Base-by-base conservation (phyloP, 2,888 invertebrate genomes). In the Andrena minutula region DNA sequence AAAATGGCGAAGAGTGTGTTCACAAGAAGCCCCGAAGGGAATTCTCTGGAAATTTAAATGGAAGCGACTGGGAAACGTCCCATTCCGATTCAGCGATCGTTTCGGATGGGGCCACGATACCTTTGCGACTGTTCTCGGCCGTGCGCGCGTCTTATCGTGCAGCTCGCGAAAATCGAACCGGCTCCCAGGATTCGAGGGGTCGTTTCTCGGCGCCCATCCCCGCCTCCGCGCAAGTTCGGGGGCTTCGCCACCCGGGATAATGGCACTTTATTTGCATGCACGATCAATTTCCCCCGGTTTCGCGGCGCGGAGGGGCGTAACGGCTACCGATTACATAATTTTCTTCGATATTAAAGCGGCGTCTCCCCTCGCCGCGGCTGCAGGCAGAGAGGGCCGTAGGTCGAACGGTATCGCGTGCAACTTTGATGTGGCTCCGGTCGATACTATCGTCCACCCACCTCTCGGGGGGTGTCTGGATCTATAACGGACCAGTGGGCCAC, bases 271-370 rank as follows among this genome's bases (percentile, higher is more conserved):
- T 92, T 92, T 91, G 92, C 92, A 92, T 92, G 90, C 89, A 88
- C 92, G 92, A 91, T 92, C 92, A 90, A 90, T 91, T 90, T 88
- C 77, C 84, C 83, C 72, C 75, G 74, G 66, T 49, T 60, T 32
- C 70, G 35, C n/a, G 26, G 32, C 56, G 28, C 63, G 66, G 72
- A 73, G 76, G 78, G 88, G 87, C 85, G 86, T 87, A 86, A 87
- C 86, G 87, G 89, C 90, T 89, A 89, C 90, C 91, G 92, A 92
- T 92, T 92, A 91, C 92, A 92, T 92, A 91, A 93, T 93, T 93
- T 93, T 92, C 92, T 92, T 90, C 90, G 90, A 92, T 92, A 92
- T 91, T 90, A 91, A 92, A 92, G 92, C 90, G 86, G 86, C 87
- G 88, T 89, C 90, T 86, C 88, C 88, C 69, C 83, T 76, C 75